These are phyloP conservation scores for Tragulus kanchil DNA, from an alignment of 2,113 vertebrate genomes.

Conservation along the genomic window DNA sequence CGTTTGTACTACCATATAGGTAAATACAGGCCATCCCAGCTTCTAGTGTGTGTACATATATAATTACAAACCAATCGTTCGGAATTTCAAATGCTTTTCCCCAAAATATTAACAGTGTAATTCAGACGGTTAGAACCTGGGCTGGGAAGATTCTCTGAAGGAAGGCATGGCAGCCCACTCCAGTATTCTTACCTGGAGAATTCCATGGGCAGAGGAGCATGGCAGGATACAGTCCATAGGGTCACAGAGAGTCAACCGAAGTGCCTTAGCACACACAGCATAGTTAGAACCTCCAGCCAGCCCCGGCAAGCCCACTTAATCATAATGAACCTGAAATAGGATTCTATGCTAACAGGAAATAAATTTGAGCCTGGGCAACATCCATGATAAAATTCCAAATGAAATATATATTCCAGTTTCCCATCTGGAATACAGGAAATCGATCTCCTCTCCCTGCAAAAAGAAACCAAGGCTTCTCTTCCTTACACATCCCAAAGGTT, in stretches of 20 bases:
- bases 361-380: background rate
- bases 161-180: background rate
- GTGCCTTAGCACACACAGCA: background rate
- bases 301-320: background rate
- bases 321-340: background rate
- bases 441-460: background rate
- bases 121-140: background rate
- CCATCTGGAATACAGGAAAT: background rate
- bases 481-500: background rate
- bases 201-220: background rate
- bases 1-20: background rate
- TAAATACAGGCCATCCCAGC: background rate
- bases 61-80: background rate
- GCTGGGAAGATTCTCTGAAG: background rate
- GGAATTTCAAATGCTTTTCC: conserved; percentile 26
- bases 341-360: background rate
- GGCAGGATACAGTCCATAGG: background rate
- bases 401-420: background rate
- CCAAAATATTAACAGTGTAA: conserved; percentile 1
- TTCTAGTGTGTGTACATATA: background rate
- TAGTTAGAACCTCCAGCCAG: background rate
- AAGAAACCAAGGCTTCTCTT: background rate
- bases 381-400: conserved; percentile 13
- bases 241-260: background rate
- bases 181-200: background rate